Conservation (phyloP, 2,888 invertebrate species). For the Alviniconcha strummeri region DNA sequence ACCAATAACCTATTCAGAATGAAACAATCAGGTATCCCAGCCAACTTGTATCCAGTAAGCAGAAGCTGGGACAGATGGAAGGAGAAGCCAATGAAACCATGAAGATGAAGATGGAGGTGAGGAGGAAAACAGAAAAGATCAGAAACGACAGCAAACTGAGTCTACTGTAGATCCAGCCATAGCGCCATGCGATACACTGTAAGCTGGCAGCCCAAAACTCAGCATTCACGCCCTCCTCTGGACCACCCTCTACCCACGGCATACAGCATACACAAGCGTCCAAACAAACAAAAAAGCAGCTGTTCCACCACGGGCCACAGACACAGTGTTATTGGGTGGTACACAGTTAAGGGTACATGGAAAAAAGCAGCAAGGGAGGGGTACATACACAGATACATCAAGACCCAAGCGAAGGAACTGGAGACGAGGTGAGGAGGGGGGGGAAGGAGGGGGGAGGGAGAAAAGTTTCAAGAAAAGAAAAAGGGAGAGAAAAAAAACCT, state of each 20-base stretch:
- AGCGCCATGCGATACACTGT: not conserved
- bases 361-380: slow-evolving; percentile 9
- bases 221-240: too few relatives aligned
- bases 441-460: not conserved
- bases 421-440: not conserved
- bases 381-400: slow-evolving; percentile 15
- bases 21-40: too few relatives aligned
- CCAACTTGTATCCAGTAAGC: too few relatives aligned
- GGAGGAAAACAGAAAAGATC: not conserved
- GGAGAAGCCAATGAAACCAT: too few relatives aligned
- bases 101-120: too few relatives aligned
- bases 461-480: not conserved
- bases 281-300: not conserved
- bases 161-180: not conserved
- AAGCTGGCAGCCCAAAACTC: not conserved
- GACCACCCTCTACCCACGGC: too few relatives aligned
- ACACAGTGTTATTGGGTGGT: not conserved
- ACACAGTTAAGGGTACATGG: not conserved
- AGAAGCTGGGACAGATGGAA: too few relatives aligned
- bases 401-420: slow-evolving; percentile 21
- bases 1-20: too few relatives aligned
- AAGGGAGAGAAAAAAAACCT: not conserved
- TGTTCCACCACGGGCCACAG: not conserved
- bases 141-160: not conserved
- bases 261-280: not conserved